Evolutionary conservation across 2,113 vertebrate genomes (phyloP).

Genomic region (Acanthisitta chloris): DNA sequence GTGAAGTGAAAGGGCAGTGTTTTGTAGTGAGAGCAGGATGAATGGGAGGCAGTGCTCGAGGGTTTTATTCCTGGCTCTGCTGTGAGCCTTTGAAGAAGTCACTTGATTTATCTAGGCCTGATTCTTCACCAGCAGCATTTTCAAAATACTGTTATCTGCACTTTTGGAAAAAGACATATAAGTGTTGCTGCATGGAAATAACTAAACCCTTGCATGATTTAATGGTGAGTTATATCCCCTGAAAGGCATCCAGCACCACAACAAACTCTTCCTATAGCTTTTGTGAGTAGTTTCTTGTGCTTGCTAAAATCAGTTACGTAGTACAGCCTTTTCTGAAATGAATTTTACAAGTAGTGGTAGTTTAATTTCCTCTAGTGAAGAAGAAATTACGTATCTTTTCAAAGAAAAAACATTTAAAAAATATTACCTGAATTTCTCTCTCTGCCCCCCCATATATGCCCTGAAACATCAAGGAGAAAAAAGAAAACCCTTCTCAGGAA

Average conservation of each 20-base stretch:
- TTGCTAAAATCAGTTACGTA: not conserved
- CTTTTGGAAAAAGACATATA: not conserved
- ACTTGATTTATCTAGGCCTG: slow-evolving; percentile 32
- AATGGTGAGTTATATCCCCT: not conserved
- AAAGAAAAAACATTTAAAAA: not conserved
- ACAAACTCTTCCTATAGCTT: not conserved
- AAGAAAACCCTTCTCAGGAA: not conserved
- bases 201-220: not conserved
- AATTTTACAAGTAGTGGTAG: not conserved
- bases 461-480: not conserved
- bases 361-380: not conserved
- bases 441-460: not conserved
- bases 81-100: slow-evolving; percentile 41
- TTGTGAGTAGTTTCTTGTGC: not conserved
- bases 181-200: not conserved
- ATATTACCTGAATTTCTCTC: not conserved
- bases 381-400: not conserved
- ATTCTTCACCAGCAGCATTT: slow-evolving; percentile 1
- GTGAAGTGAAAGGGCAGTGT: not conserved
- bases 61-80: slow-evolving; percentile 17
- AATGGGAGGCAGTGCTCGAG: not conserved
- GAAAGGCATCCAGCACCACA: not conserved
- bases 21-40: not conserved
- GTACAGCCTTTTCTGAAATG: not conserved
- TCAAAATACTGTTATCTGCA: not conserved